Conservation (phyloP, 1,140 invertebrate species). For the Triops cancriformis region DNA sequence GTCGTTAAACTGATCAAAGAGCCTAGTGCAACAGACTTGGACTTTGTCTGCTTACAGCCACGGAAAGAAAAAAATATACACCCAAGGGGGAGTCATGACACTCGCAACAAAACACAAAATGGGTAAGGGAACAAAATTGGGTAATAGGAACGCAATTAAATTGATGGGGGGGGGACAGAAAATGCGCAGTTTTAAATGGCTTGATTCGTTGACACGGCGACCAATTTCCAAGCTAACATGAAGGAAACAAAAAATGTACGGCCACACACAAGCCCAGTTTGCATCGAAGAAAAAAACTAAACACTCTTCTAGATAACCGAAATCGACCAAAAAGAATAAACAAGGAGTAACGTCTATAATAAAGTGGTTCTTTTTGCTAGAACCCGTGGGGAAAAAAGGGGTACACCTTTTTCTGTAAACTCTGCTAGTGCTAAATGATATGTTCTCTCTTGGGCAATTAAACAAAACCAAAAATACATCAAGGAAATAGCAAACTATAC, state of each 20-base stretch:
- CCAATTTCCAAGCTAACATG: neutral
- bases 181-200: neutral
- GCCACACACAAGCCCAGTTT: neutral
- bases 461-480: neutral
- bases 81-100: slow-evolving; percentile 7
- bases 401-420: neutral
- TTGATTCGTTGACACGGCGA: neutral
- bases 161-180: slow-evolving; percentile 3
- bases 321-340: neutral
- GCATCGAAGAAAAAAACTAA: neutral
- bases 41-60: neutral
- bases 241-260: neutral
- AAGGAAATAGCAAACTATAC: slow-evolving; percentile 6
- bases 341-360: slow-evolving; percentile 1
- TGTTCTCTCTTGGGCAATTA: slow-evolving; percentile 1
- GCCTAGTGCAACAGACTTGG: neutral
- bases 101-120: slow-evolving; percentile 10
- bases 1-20: neutral
- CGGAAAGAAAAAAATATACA: neutral
- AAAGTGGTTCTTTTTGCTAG: too few species aligned
- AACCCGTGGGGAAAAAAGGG: neutral
- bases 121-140: neutral
- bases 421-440: slow-evolving; percentile 7
- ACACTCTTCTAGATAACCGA: neutral
- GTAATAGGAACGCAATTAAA: slow-evolving; percentile 18